Evolutionary conservation across 2,888 invertebrate genomes (phyloP), one percentile per base, ranked within the genome.

Genomic region (Cryptus viduatorius): DNA sequence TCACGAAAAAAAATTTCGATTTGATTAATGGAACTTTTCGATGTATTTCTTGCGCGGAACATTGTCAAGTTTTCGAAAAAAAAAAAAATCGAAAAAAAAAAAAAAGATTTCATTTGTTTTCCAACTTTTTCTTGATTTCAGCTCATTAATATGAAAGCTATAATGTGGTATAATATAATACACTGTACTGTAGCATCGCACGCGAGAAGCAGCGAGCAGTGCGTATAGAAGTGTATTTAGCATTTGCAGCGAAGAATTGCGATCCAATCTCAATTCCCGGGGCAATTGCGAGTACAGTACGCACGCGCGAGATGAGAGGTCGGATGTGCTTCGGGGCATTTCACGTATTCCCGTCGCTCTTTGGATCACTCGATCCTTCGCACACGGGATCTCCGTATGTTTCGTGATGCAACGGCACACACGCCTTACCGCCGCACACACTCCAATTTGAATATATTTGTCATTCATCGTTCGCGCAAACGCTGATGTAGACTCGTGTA

Each of bases 401-500:
- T 16, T 24, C 24, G 73, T 83, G 75, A 76, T 59, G 83, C 76
- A 83, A 83, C 19, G 5, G n/a, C 29, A 24, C 29, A 64, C 29
- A 31, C 42, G 19, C 31, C 44, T 73, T 64, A 53, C 59, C 59
- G 73, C 71, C n/a, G 69, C 64, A 7, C 79, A 59, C 65, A 76
- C 79, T 83, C 76, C 71, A 79, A 83, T 83, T 83, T 83, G 79
- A 83, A 83, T 83, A 83, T 79, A 83, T 83, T 83, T 79, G 79
- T 79, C 79, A 79, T 79, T 83, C 83, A 68, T 71, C 64, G 69
- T 79, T 75, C 61, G 79, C 48, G 65, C 37, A 56, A 65, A 64
- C 44, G 65, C 71, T 42, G 59, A 61, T 61, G 65, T 24, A 46
- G 56, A 65, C 53, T 64, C 79, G 46, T 4, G 56, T 44, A 61